Evolutionary conservation across 2,888 invertebrate genomes (phyloP).

Genomic region (Polyommatus icarus): DNA sequence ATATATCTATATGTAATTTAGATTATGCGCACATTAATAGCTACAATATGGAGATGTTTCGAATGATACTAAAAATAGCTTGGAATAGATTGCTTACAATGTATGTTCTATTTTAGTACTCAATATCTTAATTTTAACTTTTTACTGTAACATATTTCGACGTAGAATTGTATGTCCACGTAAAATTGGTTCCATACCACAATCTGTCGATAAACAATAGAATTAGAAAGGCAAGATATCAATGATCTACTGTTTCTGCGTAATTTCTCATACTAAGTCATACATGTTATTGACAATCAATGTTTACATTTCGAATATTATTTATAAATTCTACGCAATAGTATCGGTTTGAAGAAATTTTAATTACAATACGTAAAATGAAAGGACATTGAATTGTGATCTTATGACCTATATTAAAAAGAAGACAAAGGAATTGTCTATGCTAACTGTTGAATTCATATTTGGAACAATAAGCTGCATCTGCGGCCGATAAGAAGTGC

Average conservation of each 20-base stretch:
- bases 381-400: background rate
- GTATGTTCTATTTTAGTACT: background rate
- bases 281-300: background rate
- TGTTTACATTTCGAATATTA: background rate
- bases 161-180: background rate
- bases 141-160: background rate
- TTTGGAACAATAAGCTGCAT: constrained; percentile 3
- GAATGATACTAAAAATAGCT: constrained; percentile 22
- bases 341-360: background rate
- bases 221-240: background rate
- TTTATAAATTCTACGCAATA: background rate
- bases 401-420: background rate
- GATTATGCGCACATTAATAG: constrained; percentile 22
- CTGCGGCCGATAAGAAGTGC: background rate
- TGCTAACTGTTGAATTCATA: background rate
- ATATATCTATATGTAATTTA: background rate
- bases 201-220: background rate
- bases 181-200: background rate
- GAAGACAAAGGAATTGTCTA: background rate
- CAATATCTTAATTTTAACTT: constrained; percentile 2
- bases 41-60: constrained; percentile 15
- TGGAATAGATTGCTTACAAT: background rate
- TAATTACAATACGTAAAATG: background rate
- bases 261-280: background rate
- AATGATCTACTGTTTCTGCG: background rate